These are phyloP conservation scores for Poliocrania exsul DNA, from an alignment of 2,797 vertebrate species.

Conservation along the genomic window DNA sequence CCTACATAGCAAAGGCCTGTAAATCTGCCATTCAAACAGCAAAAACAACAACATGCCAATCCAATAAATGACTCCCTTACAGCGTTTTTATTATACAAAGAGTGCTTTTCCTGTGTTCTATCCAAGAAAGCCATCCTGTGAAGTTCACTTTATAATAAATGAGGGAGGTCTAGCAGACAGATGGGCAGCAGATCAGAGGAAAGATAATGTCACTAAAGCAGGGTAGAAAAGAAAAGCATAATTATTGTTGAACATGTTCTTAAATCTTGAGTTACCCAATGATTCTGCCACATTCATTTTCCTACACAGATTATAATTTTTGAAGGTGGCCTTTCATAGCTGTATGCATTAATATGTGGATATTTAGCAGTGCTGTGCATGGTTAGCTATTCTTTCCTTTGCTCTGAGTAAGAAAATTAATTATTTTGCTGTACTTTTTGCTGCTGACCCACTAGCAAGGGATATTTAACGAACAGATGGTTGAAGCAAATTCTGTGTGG, in stretches of 20 bases:
- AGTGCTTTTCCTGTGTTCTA: constrained; percentile 13
- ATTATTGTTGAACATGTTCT: neutral
- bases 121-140: constrained; percentile 44
- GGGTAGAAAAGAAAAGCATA: neutral
- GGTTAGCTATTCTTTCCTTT: neutral
- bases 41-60: constrained; percentile 59
- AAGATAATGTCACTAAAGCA: neutral
- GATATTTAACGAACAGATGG: neutral
- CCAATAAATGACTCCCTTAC: constrained; percentile 60
- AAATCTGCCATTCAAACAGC: constrained; percentile 71
- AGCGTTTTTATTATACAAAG: constrained; percentile 56
- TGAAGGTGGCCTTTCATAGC: neutral
- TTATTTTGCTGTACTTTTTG: neutral
- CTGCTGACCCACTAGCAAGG: neutral
- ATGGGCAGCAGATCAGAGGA: constrained; percentile 8
- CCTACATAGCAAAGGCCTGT: constrained; percentile 1
- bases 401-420: neutral
- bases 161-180: constrained; percentile 5
- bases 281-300: neutral
- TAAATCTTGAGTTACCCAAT: neutral
- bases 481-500: neutral
- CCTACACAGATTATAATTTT: neutral
- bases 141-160: constrained; percentile 29
- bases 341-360: neutral
- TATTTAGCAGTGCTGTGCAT: neutral